Conservation (phyloP, 1,140 invertebrate species). For the Drosophila jambulina region DNA sequence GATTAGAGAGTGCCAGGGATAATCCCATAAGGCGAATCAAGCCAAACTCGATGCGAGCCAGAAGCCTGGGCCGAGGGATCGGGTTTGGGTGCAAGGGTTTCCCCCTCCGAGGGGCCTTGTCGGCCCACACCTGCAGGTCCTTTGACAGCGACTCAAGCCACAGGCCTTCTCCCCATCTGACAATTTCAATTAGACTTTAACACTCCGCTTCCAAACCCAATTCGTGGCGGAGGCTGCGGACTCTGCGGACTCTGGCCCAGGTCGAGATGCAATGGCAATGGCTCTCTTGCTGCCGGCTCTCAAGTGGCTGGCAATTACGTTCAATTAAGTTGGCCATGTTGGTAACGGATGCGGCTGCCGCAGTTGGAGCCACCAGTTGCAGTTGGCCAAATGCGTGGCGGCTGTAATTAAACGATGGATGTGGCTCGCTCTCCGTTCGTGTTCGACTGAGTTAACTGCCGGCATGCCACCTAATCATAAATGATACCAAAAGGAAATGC, state of each 20-base stretch:
- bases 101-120: neutral
- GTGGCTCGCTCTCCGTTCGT: conserved; percentile 24
- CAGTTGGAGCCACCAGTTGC: conserved; percentile 9
- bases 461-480: conserved; percentile 82
- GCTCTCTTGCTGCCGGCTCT: conserved; percentile 49
- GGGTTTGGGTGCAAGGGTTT: neutral
- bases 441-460: conserved; percentile 64
- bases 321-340: conserved; percentile 82
- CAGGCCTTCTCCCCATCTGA: conserved; percentile 46
- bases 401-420: conserved; percentile 76
- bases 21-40: conserved; percentile 1
- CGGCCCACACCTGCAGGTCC: conserved; percentile 11
- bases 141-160: conserved; percentile 5
- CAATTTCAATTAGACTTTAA: conserved; percentile 82
- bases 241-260: conserved; percentile 22
- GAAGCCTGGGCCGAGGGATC: neutral
- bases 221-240: neutral
- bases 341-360: conserved; percentile 70
- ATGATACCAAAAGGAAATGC: conserved; percentile 83
- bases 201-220: conserved; percentile 41
- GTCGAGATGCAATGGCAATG: conserved; percentile 4
- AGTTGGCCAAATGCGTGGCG: conserved; percentile 50
- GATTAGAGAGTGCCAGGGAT: conserved; percentile 2
- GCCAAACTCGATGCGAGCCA: no score
- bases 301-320: conserved; percentile 81